Evolutionary conservation across 2,797 vertebrate species (phyloP).

Genomic region (Sebastes vulpes): DNA sequence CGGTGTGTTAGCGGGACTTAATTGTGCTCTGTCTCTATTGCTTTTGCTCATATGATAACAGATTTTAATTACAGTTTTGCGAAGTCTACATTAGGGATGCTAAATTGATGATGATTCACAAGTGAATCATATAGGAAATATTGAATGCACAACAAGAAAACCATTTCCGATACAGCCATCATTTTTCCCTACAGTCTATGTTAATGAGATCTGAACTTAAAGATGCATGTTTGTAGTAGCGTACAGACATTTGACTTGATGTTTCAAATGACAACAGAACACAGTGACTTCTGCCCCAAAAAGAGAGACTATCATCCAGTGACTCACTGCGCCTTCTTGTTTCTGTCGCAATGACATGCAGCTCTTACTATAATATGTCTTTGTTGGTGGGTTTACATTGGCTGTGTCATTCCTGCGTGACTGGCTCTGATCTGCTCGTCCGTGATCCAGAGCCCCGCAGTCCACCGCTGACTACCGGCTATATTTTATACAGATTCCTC

Average conservation of each 20-base stretch:
- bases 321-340: background rate
- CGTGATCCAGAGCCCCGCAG: slow-evolving; percentile 14
- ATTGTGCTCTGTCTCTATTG: background rate
- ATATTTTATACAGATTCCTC: slow-evolving; percentile 46
- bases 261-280: background rate
- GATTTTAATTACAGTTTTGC: background rate
- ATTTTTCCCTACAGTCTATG: background rate
- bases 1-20: background rate
- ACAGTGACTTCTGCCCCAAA: background rate
- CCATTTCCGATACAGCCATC: background rate
- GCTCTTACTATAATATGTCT: background rate
- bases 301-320: background rate
- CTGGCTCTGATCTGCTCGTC: slow-evolving; percentile 16
- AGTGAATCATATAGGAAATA: background rate
- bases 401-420: background rate
- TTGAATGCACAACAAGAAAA: background rate
- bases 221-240: background rate
- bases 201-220: background rate
- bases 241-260: background rate
- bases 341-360: background rate
- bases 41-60: background rate
- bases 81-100: background rate
- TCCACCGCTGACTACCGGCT: slow-evolving; percentile 18
- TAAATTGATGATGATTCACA: background rate
- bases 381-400: slow-evolving; percentile 10